Percentiles rank a stretch among this genome's conserved stretches.
These are phyloP conservation scores for Trachemys scripta DNA, from an alignment of 2,113 vertebrate species.

Conservation along the genomic window DNA sequence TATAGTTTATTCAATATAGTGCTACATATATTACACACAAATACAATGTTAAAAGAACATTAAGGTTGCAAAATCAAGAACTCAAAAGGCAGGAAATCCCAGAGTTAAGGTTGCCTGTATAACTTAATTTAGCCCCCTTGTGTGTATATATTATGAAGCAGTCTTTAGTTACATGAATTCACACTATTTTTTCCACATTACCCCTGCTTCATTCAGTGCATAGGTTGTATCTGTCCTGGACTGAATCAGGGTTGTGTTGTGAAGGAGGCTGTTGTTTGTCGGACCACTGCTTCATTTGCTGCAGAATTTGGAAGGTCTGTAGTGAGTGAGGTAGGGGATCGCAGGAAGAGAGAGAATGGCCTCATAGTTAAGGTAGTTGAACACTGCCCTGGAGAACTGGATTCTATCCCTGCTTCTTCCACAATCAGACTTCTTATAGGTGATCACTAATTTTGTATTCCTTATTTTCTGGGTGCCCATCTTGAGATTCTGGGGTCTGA, in stretches of 20 bases:
- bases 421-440: neutral
- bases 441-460: too few relatives aligned
- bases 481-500: too few relatives aligned
- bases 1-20: neutral
- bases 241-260: neutral
- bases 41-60: neutral
- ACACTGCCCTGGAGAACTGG: neutral
- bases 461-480: too few relatives aligned
- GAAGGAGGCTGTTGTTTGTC: neutral
- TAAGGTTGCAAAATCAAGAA: neutral
- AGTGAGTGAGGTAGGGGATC: neutral
- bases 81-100: neutral
- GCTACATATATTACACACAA: neutral
- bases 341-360: neutral
- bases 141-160: neutral
- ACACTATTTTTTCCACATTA: neutral
- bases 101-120: neutral
- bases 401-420: neutral
- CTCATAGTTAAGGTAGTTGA: neutral
- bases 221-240: neutral
- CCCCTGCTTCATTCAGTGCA: neutral
- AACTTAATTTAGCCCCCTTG: neutral
- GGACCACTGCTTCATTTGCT: neutral
- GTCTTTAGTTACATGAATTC: neutral
- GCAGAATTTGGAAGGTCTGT: neutral